Base-by-base conservation (phyloP, 2,113 vertebrate species). In the Apaloderma vittatum region DNA sequence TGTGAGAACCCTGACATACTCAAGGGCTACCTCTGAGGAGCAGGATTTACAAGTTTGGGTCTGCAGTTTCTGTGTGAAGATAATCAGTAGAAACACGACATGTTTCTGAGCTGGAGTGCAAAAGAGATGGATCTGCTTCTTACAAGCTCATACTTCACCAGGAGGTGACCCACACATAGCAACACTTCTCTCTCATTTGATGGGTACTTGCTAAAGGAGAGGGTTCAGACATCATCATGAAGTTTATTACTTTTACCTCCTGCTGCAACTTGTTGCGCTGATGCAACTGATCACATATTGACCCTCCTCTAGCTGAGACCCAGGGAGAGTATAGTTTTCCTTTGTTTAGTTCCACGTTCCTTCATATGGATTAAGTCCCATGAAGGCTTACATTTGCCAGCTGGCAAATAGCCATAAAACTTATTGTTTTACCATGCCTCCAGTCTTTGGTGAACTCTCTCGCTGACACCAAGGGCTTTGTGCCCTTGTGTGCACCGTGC, bases 71-170 rank as follows among this genome's bases (percentile, higher is more conserved):
- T 90, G 6, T 68, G 54, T 46, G 77, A 78, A 93, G 49, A 91
- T 54, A 37, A 72, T 61, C 40, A 5, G 61, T 45, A 85, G 77
- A 55, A 82, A 51, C 12, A 55, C 59, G 52, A 65, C 4, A 12
- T 1, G 0, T 37, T 5, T 0, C 49, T 2, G 5, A 85, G 49
- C 30, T 40, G 48, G 45, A 80, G 51, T 8, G 8, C 0, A 0
- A 91, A 75, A 6, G 3, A 34, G 15, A 57, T 22, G 30, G 27
- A 40, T 73, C 78, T 88, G 46, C 36, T 87, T n/a, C 74, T 86
- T 26, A 21, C 49, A 54, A 52, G 37, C 45, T 88, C 65, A 0
- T 55, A 4, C 20, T 58, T 84, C 37, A 55, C 55, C 83, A 91
- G 77, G 46, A 93, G 65, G 55, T 80, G 83, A 62, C 55, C 36